Evolutionary conservation across 2,113 vertebrate species (phyloP).

Genomic region (Empidonax traillii): DNA sequence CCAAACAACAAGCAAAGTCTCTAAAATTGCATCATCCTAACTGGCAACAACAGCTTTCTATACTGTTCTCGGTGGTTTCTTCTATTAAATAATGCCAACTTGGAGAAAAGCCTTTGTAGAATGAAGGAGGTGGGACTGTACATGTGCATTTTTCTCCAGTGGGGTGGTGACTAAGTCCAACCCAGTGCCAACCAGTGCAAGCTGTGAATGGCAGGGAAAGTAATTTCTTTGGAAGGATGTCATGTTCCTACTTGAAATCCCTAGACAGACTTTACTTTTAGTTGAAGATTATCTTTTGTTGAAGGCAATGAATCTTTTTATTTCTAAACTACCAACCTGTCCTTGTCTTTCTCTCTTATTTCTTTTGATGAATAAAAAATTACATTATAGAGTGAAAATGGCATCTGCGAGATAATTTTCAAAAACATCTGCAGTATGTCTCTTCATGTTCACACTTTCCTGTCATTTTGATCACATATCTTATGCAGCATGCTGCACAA

Average conservation of each 20-base stretch:
- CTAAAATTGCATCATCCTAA: neutral
- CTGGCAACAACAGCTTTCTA: neutral
- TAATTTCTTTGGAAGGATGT: neutral
- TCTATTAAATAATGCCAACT: neutral
- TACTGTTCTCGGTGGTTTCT: neutral
- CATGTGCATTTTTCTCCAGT: neutral
- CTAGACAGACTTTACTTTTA: neutral
- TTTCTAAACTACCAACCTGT: neutral
- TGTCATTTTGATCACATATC: neutral
- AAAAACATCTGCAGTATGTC: neutral
- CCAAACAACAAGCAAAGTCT: neutral
- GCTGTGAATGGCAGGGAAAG: neutral
- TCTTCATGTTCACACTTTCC: neutral
- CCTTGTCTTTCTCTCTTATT: neutral
- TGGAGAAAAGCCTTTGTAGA: neutral
- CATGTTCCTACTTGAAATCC: neutral
- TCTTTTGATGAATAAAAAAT: neutral
- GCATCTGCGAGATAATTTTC: constrained; percentile 19
- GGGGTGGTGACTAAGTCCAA: neutral
- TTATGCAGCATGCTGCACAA: neutral
- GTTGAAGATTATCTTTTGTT: neutral
- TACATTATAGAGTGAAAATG: neutral
- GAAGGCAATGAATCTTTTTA: neutral
- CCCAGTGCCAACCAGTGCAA: neutral
- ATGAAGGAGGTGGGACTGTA: neutral